Base-by-base conservation (phyloP, 2,888 invertebrate genomes). In the Pachliopta kotzebuea region DNA sequence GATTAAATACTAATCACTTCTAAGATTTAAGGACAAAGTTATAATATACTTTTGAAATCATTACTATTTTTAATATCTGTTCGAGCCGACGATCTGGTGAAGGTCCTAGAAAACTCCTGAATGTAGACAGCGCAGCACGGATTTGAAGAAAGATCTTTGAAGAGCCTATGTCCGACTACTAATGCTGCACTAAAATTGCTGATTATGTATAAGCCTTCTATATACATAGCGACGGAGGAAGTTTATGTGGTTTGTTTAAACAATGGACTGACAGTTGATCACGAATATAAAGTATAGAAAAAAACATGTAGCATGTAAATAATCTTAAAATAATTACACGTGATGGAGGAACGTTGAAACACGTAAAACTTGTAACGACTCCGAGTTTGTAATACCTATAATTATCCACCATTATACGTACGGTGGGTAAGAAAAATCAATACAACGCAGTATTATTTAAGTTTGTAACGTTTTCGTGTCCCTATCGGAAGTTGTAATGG, bases 401-500 rank as follows among this genome's bases (percentile, higher is more conserved):
- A 63, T 63, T 63, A 59, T 31, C 45, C 9, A n/a, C 45, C 54
- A 63, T 55, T 50, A 55, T 55, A 50, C 23, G 54, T 42, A 50
- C 50, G 31, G 17, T 29, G 31, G 31, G 49, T 49, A 45, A 45
- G 14, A 62, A 56, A 63, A 63, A 63, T 63, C 63, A 56, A 63
- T 63, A 63, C n/a, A 3, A 23, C n/a, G 20, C 20, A 24, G 21
- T 53, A 37, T 52, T 60, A 37, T 60, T 54, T 20, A 60, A 42
- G 42, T 54, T 11, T 24, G 18, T 42, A 54, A 20, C 23, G 45
- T 42, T 45, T 11, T 56, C 49, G 31, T 61, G 45, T 63, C 70
- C 52, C 71, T 67, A 72, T 77, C 77, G 85, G 84, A 87, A 83
- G 78, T 75, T 65, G 77, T 81, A 81, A 82, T 86, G 71, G 76